Evolutionary conservation across 92 coral and sea anemone species (phyloP), one percentile per base, ranked within the genome.

Genomic region (Montipora capitata): DNA sequence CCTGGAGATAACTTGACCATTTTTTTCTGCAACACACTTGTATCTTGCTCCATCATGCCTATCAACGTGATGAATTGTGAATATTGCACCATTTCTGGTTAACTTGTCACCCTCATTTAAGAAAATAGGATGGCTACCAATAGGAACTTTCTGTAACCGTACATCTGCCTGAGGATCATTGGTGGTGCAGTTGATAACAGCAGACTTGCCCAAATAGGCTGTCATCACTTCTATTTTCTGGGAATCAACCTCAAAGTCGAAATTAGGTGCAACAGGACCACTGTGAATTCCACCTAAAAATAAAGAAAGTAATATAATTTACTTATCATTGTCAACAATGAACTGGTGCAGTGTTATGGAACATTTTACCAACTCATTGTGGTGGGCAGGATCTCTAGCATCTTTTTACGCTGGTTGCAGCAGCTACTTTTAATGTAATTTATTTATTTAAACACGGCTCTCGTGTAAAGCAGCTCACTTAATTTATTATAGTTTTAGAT

Each of bases 81-180:
- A 72, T n/a, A 52, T 20, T 58, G 69, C 3, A 13, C 79, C 87
- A 5, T 43, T 72, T n/a, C 52, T 42, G 56, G 61, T 45, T 56
- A 83, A 41, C 43, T 35, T 83, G 15, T 43, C 62, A 11, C 39
- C 52, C 20, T 43, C 27, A 7, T 39, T 9, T 39, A 63, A 48
- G 65, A 14, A 2, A 7, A 49, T 3, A 38, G 76, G 4, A 4
- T 41, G 56, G 41, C 4, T 17, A 9, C 13, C 8, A 51, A 65
- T 6, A 5, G 2, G 65, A 3, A 15, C 27, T 17, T 18, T 16
- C 17, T 59, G 17, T 0, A 83, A 38, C 11, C 71, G 17, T 17
- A 83, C 79, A 8, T 10, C 40, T 57, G 87, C 79, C 56, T 56
- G 59, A 40, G 71, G 38, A 42, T 72, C 87, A 59, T 72, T 83